Evolutionary conservation across 1,140 invertebrate genomes (phyloP).

Genomic region (Microplitis demolitor): DNA sequence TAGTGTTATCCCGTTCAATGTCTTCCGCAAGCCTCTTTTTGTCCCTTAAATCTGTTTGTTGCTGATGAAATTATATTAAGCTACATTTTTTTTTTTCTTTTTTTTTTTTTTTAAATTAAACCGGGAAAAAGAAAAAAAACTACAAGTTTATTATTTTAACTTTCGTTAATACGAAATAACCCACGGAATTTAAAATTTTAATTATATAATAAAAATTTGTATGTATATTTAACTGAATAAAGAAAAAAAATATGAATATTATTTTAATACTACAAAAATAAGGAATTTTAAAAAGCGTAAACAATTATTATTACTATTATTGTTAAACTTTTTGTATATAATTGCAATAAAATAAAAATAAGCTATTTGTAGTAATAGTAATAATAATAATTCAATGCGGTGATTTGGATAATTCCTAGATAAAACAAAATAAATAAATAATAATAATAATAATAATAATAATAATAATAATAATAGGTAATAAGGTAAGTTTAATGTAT

Average conservation of each 20-base stretch:
- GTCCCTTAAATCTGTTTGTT: slow-evolving; percentile 54
- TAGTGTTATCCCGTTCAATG: slow-evolving; percentile 61
- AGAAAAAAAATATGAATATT: too few species aligned
- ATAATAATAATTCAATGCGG: slow-evolving; percentile 29
- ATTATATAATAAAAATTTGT: too few species aligned
- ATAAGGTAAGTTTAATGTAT: slow-evolving; percentile 33
- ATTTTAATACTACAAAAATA: too few species aligned
- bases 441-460: slow-evolving; percentile 33
- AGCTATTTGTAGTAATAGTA: too few species aligned
- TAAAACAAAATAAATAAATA: slow-evolving; percentile 27
- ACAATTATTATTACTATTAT: not conserved
- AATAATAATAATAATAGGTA: slow-evolving; percentile 42
- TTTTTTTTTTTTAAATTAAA: not conserved
- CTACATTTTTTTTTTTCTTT: slow-evolving; percentile 23
- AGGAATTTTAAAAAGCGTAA: not conserved
- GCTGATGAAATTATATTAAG: slow-evolving; percentile 44
- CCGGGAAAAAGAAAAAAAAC: slow-evolving; percentile 15
- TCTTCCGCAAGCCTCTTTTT: slow-evolving; percentile 48
- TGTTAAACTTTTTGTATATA: not conserved
- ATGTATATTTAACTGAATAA: too few species aligned
- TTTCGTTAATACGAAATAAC: too few species aligned
- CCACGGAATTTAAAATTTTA: too few species aligned
- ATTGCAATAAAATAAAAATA: not conserved
- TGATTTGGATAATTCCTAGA: slow-evolving; percentile 47
- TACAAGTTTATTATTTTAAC: too few species aligned